phyloP scores from a whole-genome alignment of 2,888 invertebrate species.

The Caradrina clavipalpis region DNA sequence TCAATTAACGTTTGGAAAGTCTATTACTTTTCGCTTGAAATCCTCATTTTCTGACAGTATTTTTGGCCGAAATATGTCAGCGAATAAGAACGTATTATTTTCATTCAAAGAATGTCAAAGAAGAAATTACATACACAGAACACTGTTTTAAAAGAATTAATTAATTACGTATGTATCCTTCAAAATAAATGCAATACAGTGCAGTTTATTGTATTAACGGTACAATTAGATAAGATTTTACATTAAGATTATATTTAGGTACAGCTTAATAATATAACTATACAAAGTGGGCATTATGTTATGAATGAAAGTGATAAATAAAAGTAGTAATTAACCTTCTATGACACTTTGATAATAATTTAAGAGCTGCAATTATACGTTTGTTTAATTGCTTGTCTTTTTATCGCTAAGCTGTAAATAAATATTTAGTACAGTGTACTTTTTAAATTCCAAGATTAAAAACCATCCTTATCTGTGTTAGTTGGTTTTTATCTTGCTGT shows the following conservation, averaged over 20 bases:
- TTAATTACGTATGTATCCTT: no score
- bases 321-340: background rate
- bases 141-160: no score
- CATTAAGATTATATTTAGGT: background rate
- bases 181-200: background rate
- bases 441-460: background rate
- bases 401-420: background rate
- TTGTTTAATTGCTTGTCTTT: background rate
- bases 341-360: background rate
- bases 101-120: background rate
- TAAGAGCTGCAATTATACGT: slow-evolving; percentile 5
- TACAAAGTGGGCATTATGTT: background rate
- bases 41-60: no score
- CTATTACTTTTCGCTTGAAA: no score
- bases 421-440: background rate
- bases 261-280: no score
- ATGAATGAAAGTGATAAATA: background rate
- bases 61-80: no score
- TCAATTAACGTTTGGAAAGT: no score
- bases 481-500: background rate
- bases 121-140: no score
- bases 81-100: background rate
- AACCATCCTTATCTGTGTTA: background rate
- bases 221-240: background rate
- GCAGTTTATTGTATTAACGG: background rate